phyloP scores from a whole-genome alignment of 2,113 vertebrate species.

The zebrafish (Danio rerio) region GRCz12tu NC_133181.1:15712001-15712500 shows the following conservation, averaged over 20 bases:
- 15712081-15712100: slow-evolving; percentile 23
- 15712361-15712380: too few relatives aligned
- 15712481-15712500: too few relatives aligned
- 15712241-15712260: too few relatives aligned
- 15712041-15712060: slow-evolving; percentile 19
- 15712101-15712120: not conserved
- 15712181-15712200: not conserved
- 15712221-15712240: too few relatives aligned
- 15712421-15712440: too few relatives aligned
- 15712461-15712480: too few relatives aligned
- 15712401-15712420: too few relatives aligned
- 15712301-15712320: too few relatives aligned
- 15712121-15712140: not conserved
- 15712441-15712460: too few relatives aligned
- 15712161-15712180: not conserved
- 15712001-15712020: slow-evolving; percentile 59
- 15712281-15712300: not conserved
- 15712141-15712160: not conserved
- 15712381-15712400: too few relatives aligned
- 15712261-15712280: not conserved
- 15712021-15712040: slow-evolving; percentile 20
- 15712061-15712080: slow-evolving; percentile 21
- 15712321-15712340: too few relatives aligned
- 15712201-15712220: not conserved
- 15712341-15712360: too few relatives aligned